Evolutionary conservation across 2,113 vertebrate species (phyloP).

Genomic region (Eubucco bourcierii): DNA sequence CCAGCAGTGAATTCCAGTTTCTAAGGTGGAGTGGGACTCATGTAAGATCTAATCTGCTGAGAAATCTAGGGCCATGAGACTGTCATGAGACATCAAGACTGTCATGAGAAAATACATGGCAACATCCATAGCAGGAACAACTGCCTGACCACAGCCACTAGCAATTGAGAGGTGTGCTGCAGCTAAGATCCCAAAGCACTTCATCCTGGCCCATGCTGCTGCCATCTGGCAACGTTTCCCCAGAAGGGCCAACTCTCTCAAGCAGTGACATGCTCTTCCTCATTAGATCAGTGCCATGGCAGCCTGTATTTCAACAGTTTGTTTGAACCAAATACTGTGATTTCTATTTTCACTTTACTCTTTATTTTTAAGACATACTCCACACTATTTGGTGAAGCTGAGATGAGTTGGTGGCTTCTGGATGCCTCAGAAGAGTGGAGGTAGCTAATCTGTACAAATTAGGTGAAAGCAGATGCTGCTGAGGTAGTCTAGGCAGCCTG

Average conservation of each 20-base stretch:
- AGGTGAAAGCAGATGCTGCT: background rate
- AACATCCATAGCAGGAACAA: accelerated
- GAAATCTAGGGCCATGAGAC: background rate
- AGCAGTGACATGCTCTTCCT: accelerated
- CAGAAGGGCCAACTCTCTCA: background rate
- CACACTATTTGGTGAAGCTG: background rate
- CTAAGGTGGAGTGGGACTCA: background rate
- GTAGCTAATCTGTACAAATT: background rate
- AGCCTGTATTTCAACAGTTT: background rate
- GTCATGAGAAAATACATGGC: background rate
- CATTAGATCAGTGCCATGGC: background rate
- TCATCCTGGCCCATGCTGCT: background rate
- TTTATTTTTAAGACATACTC: background rate
- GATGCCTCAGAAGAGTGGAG: accelerated
- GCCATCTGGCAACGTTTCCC: background rate
- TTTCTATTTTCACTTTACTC: no score
- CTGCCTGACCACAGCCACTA: background rate
- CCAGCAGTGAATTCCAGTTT: background rate
- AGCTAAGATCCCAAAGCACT: background rate
- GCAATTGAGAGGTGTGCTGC: background rate
- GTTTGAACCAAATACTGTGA: background rate
- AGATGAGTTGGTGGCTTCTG: background rate
- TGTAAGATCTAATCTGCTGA: background rate
- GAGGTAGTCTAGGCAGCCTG: background rate
- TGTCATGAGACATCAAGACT: background rate